Evolutionary conservation across 2,113 vertebrate genomes (phyloP).

Genomic region (Catagonus wagneri): DNA sequence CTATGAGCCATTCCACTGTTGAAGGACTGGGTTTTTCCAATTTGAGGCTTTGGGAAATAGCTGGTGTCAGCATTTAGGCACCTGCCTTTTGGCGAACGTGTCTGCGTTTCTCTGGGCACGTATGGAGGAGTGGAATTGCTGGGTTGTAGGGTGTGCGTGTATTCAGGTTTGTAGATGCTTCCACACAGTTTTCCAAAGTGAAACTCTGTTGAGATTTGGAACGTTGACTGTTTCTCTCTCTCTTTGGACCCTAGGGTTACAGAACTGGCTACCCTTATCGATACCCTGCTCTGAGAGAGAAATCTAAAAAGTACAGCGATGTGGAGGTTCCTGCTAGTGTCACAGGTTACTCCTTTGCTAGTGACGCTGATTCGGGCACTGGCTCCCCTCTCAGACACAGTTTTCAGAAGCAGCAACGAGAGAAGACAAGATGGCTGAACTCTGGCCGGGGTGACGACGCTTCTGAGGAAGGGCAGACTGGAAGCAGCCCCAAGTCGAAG

Average conservation of each 20-base stretch:
- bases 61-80: accelerated
- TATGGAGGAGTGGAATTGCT: accelerated
- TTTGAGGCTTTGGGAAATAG: background rate
- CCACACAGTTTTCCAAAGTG: background rate
- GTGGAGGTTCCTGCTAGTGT: slow-evolving; percentile 94
- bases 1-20: accelerated
- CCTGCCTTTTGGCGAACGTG: accelerated
- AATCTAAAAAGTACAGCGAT: slow-evolving; percentile 97
- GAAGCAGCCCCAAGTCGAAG: slow-evolving; percentile 99
- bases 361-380: slow-evolving; percentile 96
- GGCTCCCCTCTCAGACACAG: slow-evolving; percentile 99
- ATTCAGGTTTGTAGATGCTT: accelerated
- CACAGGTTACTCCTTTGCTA: slow-evolving; percentile 94
- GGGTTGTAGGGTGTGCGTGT: accelerated
- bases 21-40: accelerated
- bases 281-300: slow-evolving; percentile 97
- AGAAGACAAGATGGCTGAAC: slow-evolving; percentile 98
- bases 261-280: slow-evolving; percentile 98
- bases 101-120: accelerated
- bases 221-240: slow-evolving; percentile 46
- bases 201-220: background rate
- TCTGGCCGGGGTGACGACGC: slow-evolving; percentile 95
- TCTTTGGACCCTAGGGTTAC: slow-evolving; percentile 91
- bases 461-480: slow-evolving; percentile 95
- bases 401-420: slow-evolving; percentile 99